Evolutionary conservation across 1,140 invertebrate genomes (phyloP), one percentile per base, ranked within the genome.

Genomic region (Drosophila albomicans): DNA sequence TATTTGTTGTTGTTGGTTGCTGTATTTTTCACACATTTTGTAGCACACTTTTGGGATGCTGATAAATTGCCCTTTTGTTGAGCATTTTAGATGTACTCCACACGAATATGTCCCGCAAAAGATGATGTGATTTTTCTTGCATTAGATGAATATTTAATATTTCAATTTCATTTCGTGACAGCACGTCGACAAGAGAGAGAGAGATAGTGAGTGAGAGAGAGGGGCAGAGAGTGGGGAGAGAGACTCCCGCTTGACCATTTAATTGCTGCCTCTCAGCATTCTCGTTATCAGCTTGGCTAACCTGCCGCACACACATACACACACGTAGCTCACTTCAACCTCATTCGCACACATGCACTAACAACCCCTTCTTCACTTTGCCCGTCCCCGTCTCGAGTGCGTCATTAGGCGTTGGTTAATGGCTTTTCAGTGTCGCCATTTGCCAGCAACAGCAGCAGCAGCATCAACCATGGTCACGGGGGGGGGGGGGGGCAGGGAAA

Each of bases 401-500:
- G 66, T 86, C 84, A 84, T 88, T 82, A 88, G 80, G 84, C 84
- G 73, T 82, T 74, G 77, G 84, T 88, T 88, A 87, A 87, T 87
- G 80, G 77, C 84, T 73, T 84, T 88, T 87, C 75, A 88, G 84
- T 80, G 82, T 86, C 80, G 68, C 75, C 70, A 84, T 73, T 76
- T 75, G 76, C 75, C 77, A 68, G 30, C 28, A 38, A 3, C 38
- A 13, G 30, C 35, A 66, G 8, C 56, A 46, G 57, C 62, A 25
- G 15, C 46, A 59, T 25, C 35, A 51, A 10, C 48, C 38, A 54
- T 11, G 49, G 30, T 4, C 3, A 4, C 3, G n/a, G n/a, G 13
- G 6, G 15, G 8, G n/a, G n/a, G 13, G 6, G 15, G 8, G 15
- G 20, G 20, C 41, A 57, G 51, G 15, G 46, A 8, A 2, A 38